phyloP scores from a whole-genome alignment of 1,140 invertebrate species.

The Phocides pigmalion region DNA sequence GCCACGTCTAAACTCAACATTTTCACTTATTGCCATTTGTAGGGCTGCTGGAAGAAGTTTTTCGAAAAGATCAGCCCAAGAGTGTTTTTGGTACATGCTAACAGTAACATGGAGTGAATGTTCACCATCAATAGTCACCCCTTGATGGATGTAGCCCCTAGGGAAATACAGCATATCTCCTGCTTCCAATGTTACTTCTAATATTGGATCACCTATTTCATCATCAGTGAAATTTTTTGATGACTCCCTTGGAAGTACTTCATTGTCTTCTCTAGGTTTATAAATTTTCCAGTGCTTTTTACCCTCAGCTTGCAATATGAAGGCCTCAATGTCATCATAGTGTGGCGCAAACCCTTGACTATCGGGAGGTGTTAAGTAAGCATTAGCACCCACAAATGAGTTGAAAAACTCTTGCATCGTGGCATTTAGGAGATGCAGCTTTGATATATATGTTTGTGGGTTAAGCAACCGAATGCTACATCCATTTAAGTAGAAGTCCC shows the following conservation, averaged over 20 bases:
- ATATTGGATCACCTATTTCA: conserved; percentile 91
- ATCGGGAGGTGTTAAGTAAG: conserved; percentile 97
- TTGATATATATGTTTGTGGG: conserved; percentile 92
- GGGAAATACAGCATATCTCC: conserved; percentile 97
- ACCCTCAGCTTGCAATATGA: conserved; percentile 98
- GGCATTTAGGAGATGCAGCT: conserved; percentile 87
- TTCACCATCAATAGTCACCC: conserved; percentile 87
- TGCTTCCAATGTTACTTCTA: conserved; percentile 92
- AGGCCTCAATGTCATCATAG: conserved; percentile 99
- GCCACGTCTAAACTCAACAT: conserved; percentile 90
- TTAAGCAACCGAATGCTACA: conserved; percentile 96
- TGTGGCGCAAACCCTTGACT: conserved; percentile 99
- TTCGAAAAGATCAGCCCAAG: conserved; percentile 95
- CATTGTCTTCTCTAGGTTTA: conserved; percentile 86
- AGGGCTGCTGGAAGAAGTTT: conserved; percentile 92
- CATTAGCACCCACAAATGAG: conserved; percentile 97
- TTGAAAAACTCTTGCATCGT: conserved; percentile 97
- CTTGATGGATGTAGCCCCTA: conserved; percentile 97
- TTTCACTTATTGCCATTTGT: conserved; percentile 87
- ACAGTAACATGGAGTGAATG: conserved; percentile 97
- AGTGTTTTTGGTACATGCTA: conserved; percentile 95
- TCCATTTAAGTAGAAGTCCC: conserved; percentile 96
- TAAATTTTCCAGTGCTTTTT: conserved; percentile 97
- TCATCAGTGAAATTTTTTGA: conserved; percentile 92
- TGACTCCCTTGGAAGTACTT: conserved; percentile 91